phyloP scores from a whole-genome alignment of 2,888 invertebrate genomes.

The Zygaena filipendulae region DNA sequence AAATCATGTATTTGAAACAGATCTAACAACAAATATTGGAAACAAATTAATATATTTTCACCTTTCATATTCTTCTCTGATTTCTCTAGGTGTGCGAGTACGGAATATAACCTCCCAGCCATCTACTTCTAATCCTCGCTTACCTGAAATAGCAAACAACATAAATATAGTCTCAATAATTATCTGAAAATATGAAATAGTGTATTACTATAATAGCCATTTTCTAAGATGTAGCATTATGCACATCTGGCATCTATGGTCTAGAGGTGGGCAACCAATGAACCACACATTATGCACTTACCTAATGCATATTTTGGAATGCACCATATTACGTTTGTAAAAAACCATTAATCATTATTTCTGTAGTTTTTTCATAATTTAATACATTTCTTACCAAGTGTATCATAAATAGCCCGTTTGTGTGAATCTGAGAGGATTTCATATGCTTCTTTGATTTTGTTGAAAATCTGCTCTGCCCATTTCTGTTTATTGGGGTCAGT shows the following conservation, averaged over 20 bases:
- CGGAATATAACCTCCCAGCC: constrained; percentile 96
- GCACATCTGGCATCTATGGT: too few species aligned
- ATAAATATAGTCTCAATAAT: constrained; percentile 4
- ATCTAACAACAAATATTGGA: too few species aligned
- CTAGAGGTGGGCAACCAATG: too few species aligned
- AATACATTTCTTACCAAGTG: constrained; percentile 65
- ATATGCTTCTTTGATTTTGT: constrained; percentile 92
- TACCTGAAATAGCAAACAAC: constrained; percentile 69
- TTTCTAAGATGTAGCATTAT: too few species aligned
- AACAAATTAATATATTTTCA: too few species aligned
- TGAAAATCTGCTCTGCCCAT: constrained; percentile 93
- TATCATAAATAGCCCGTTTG: constrained; percentile 95
- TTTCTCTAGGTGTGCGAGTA: constrained; percentile 94
- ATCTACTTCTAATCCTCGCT: constrained; percentile 90
- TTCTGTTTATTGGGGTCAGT: constrained; percentile 82
- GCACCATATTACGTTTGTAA: not conserved
- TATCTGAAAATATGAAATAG: too few species aligned
- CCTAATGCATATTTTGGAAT: not conserved
- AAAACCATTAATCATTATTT: not conserved
- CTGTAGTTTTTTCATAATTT: constrained; percentile 1
- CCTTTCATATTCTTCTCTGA: constrained; percentile 96
- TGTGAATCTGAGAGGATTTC: constrained; percentile 95
- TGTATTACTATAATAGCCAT: too few species aligned
- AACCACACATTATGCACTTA: too few species aligned
- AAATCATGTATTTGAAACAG: too few species aligned